A percentile compares a stretch with the other conserved stretches of the same genome.
These are phyloP conservation scores for Cacoxenus indagator DNA, from an alignment of 2,888 invertebrate genomes.

Conservation along the genomic window DNA sequence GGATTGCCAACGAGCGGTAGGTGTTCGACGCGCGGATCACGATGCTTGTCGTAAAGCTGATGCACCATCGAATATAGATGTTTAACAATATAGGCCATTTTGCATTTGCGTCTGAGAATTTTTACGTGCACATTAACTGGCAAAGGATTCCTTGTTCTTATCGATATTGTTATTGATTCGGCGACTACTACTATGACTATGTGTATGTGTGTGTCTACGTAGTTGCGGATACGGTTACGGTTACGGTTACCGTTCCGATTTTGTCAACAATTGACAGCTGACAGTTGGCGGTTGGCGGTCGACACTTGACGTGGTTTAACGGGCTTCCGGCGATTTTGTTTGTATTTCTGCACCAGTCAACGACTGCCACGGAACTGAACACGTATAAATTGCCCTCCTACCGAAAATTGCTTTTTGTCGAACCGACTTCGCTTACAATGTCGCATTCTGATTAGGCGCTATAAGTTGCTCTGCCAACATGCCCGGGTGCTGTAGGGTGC, in stretches of 20 bases:
- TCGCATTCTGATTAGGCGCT: constrained; percentile 2
- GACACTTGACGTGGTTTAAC: not conserved
- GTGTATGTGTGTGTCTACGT: too few relatives aligned
- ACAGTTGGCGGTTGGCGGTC: not conserved
- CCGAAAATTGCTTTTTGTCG: constrained; percentile 14
- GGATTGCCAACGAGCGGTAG: constrained; percentile 80
- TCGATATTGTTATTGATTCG: not conserved
- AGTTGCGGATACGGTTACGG: too few relatives aligned
- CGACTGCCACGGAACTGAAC: constrained; percentile 2
- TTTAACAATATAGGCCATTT: constrained; percentile 47
- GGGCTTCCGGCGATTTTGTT: not conserved
- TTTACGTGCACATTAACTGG: too few relatives aligned
- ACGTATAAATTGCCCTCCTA: not conserved
- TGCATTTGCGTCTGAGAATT: too few relatives aligned
- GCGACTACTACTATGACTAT: not conserved
- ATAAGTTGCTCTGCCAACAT: not conserved
- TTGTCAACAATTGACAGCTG: not conserved
- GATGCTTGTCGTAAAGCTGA: constrained; percentile 44
- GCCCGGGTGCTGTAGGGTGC: not conserved
- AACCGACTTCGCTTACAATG: not conserved
- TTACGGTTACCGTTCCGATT: not conserved
- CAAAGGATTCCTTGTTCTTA: too few relatives aligned
- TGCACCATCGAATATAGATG: constrained; percentile 47
- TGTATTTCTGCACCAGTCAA: not conserved
- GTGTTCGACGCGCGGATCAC: constrained; percentile 72